Evolutionary conservation across 2,797 vertebrate genomes (phyloP), one percentile per base, ranked within the genome.

Genomic region (Dermochelys coriacea): DNA sequence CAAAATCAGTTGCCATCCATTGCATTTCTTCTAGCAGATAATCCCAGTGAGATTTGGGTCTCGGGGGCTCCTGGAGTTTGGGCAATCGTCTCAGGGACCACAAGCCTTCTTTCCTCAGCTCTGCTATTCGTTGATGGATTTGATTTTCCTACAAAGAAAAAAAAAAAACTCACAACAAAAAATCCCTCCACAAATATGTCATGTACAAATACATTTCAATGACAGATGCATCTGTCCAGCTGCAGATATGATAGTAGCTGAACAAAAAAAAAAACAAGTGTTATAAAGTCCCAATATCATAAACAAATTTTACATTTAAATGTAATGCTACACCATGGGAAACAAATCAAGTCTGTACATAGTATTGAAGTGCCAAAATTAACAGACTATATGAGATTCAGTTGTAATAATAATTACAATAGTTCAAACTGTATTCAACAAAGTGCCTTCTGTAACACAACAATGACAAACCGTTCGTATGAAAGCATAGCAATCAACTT

Each of bases 1-100:
- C 99, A 93, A 99, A 99, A 96, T 99, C 99, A 7, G 99, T 99
- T 51, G 99, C 99, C 99, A 99, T 99, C 99, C 99, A 99, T 95
- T 99, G 99, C 99, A 99, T 99, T 97, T 99, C 99, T 96, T 99
- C 99, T 94, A 99, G 97, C 79, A 99, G 98, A 96, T 99, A 99
- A 97, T 99, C 99, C 99, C 99, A 99, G 31, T 99, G 99, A 12
- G 99, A 99, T 93, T 99, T 99, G 84, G 99, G 99, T 85, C 99
- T 98, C 1, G 98, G 98, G 37, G 99, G 98, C 95, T 99, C 99
- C 95, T 99, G 99, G 37, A 99, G 98, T 85, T 99, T 99, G 6
- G 99, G 99, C 41, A 99, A 98, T 31, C 99, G 97, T 90, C 99
- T 98, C 80, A 99, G 97, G 2, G 99, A 99, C 99, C 99, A 99